phyloP scores from a whole-genome alignment of 2,113 vertebrate species.

The Labrus mixtus region DNA sequence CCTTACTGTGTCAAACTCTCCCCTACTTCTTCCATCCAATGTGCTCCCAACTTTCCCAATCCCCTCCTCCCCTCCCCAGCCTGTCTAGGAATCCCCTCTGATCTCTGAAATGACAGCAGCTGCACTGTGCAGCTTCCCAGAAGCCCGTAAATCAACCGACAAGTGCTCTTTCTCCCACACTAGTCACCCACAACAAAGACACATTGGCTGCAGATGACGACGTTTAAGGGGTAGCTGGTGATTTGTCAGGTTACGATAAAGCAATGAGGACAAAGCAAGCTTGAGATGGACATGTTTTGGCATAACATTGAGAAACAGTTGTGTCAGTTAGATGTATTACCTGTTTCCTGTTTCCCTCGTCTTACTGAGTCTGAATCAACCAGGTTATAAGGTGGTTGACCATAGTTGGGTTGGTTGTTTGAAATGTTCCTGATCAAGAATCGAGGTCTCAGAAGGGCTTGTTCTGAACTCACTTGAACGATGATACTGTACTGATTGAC shows the following conservation, averaged over 20 bases:
- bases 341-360: not conserved
- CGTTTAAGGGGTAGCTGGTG: conserved; percentile 6
- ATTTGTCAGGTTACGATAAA: conserved; percentile 31
- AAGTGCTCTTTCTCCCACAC: conserved; percentile 20
- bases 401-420: conserved; percentile 14
- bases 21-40: conserved; percentile 10
- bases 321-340: conserved; percentile 28
- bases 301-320: not conserved
- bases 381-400: conserved; percentile 20
- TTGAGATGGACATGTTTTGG: conserved; percentile 1
- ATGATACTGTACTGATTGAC: too few species aligned
- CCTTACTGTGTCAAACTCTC: conserved; percentile 2
- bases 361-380: not conserved
- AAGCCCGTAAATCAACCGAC: conserved; percentile 57
- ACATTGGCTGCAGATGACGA: conserved; percentile 11
- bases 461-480: not conserved
- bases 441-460: conserved; percentile 15
- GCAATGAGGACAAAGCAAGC: conserved; percentile 17
- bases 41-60: not conserved
- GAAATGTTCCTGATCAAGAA: conserved; percentile 25
- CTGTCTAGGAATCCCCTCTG: conserved; percentile 68
- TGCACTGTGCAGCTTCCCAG: conserved; percentile 51
- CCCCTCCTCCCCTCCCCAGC: conserved; percentile 2
- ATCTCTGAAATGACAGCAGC: conserved; percentile 72
- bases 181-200: conserved; percentile 5